Evolutionary conservation across 1,140 invertebrate species (phyloP).

Genomic region (Cydia fagiglandana): DNA sequence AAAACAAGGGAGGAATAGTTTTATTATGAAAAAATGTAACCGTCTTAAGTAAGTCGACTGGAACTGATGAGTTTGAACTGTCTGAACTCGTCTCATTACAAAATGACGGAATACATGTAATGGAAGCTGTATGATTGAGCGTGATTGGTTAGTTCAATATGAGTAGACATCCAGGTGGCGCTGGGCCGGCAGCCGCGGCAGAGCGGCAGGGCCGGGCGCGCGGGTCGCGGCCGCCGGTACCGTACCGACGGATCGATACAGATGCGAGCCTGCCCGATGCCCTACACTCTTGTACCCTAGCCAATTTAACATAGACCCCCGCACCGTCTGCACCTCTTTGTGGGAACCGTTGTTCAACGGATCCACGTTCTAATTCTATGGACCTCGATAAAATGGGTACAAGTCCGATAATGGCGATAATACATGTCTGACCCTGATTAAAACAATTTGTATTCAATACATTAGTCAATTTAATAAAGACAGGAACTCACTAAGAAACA

Average conservation of each 20-base stretch:
- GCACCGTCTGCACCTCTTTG: conserved; percentile 35
- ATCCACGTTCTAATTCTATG: conserved; percentile 10
- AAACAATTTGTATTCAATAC: not conserved
- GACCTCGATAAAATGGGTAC: conserved; percentile 40
- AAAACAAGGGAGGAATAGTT: too few relatives aligned
- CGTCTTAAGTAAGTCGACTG: too few relatives aligned
- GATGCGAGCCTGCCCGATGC: conserved; percentile 41
- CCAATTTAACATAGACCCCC: conserved; percentile 46
- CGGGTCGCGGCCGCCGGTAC: conserved; percentile 38
- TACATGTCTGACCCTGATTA: not conserved
- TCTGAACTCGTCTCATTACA: too few relatives aligned
- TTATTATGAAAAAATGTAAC: too few relatives aligned
- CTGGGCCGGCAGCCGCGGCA: conserved; percentile 27
- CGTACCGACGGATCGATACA: conserved; percentile 52
- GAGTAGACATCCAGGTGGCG: conserved; percentile 1
- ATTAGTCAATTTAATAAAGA: too few relatives aligned
- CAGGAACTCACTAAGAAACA: too few relatives aligned
- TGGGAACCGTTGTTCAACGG: conserved; percentile 21
- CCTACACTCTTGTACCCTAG: conserved; percentile 49
- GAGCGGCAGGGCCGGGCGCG: conserved; percentile 43
- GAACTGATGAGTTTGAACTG: not conserved
- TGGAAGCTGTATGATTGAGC: not conserved
- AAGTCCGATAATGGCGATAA: not conserved
- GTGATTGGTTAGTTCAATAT: not conserved
- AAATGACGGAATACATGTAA: not conserved